Evolutionary conservation across 2,888 invertebrate genomes (phyloP).

Genomic region (Colletes collaris): DNA sequence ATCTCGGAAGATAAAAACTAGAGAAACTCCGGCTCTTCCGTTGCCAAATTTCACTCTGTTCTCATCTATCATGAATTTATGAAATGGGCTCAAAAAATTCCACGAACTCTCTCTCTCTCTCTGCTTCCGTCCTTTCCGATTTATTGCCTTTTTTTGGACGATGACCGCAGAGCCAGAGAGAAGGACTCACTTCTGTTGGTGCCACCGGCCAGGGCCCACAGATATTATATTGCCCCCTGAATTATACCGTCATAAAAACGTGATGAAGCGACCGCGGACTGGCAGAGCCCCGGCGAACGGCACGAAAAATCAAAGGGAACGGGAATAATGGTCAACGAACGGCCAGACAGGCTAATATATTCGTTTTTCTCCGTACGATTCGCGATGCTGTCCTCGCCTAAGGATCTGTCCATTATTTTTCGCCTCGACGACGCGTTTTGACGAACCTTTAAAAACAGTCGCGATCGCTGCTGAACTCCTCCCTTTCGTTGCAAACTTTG

Average conservation of each 20-base stretch:
- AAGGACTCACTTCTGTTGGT: slow-evolving; percentile 46
- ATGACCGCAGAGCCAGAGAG: slow-evolving; percentile 29
- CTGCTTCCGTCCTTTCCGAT: not conserved
- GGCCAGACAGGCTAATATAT: slow-evolving; percentile 44
- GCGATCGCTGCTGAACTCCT: too few species aligned
- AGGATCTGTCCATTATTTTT: slow-evolving; percentile 28
- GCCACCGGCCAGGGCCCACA: slow-evolving; percentile 49
- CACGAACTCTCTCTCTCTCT: slow-evolving; percentile 6
- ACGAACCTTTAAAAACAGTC: not conserved
- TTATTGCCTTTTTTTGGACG: slow-evolving; percentile 23
- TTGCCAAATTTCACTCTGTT: not conserved
- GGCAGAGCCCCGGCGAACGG: slow-evolving; percentile 60
- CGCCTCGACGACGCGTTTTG: slow-evolving; percentile 17
- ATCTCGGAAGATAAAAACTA: too few species aligned
- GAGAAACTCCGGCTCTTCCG: not conserved
- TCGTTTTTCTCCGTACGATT: slow-evolving; percentile 44
- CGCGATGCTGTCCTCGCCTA: slow-evolving; percentile 17
- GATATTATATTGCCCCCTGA: slow-evolving; percentile 69
- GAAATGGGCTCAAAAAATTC: slow-evolving; percentile 17
- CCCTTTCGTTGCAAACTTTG: too few species aligned
- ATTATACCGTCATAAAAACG: slow-evolving; percentile 73
- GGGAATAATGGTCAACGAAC: slow-evolving; percentile 60
- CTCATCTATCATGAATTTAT: not conserved
- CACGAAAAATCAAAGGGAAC: slow-evolving; percentile 69
- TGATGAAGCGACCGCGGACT: slow-evolving; percentile 64